phyloP scores from a whole-genome alignment of 2,888 invertebrate genomes.

The Nemurella pictetii region DNA sequence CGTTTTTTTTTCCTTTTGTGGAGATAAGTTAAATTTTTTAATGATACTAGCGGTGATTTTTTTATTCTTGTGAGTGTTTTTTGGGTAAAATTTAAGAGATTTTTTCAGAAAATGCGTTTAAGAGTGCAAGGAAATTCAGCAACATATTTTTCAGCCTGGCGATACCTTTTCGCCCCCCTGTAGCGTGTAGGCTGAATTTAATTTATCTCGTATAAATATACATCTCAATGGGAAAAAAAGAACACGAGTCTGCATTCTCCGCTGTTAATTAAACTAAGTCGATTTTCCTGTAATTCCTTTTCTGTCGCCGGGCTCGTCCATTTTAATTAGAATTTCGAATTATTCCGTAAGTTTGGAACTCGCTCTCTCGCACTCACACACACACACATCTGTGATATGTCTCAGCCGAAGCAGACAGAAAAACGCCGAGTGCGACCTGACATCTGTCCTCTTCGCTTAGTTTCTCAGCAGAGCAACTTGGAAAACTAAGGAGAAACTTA shows the following conservation, averaged over 20 bases:
- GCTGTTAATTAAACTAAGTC: background rate
- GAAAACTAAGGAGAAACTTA: conserved; percentile 2
- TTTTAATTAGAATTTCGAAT: background rate
- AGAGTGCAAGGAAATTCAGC: too few species aligned
- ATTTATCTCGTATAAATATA: too few species aligned
- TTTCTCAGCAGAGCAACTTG: background rate
- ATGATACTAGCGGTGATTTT: too few species aligned
- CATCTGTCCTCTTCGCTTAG: background rate
- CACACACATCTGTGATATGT: background rate
- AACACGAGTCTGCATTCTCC: background rate
- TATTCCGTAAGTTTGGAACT: background rate
- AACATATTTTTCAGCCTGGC: too few species aligned
- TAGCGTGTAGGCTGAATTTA: too few species aligned
- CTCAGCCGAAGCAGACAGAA: background rate
- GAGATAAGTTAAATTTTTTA: too few species aligned
- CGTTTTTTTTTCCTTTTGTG: too few species aligned
- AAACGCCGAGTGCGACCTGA: background rate
- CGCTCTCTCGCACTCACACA: background rate
- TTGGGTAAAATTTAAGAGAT: too few species aligned
- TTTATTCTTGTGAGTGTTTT: too few species aligned
- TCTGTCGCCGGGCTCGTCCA: background rate
- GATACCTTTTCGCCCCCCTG: too few species aligned
- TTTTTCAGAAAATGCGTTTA: too few species aligned
- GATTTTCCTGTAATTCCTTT: background rate
- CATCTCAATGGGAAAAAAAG: too few species aligned